phyloP scores from a whole-genome alignment of 2,113 vertebrate species.

The Spilogale gracilis region DNA sequence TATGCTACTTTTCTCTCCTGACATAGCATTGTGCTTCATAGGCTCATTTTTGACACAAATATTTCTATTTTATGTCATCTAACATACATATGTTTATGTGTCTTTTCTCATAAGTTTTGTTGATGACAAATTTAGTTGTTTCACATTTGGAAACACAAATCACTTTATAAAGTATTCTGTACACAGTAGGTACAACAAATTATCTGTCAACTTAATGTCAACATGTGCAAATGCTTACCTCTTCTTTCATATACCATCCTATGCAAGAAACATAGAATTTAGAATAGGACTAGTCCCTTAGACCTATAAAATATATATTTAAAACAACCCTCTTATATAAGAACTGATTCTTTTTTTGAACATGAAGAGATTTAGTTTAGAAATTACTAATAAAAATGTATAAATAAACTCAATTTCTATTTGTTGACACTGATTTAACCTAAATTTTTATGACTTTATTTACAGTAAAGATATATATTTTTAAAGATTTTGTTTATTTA shows the following conservation, averaged over 20 bases:
- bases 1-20: not conserved
- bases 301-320: not conserved
- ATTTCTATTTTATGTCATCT: not conserved
- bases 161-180: not conserved
- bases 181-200: not conserved
- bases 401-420: not conserved
- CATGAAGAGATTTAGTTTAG: not conserved
- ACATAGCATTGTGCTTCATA: not conserved
- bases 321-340: not conserved
- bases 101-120: not conserved
- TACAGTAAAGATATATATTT: not conserved
- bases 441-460: not conserved
- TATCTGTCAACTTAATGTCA: not conserved
- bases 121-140: not conserved
- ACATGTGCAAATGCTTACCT: not conserved
- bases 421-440: not conserved
- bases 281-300: not conserved
- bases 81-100: not conserved
- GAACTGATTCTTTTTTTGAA: not conserved
- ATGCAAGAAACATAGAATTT: not conserved
- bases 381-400: not conserved
- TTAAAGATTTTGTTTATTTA: too few species aligned
- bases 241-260: not conserved
- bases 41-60: not conserved
- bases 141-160: not conserved